phyloP scores from a whole-genome alignment of 37 sponge, comb jelly and placozoan genomes.

The Axinella damicornis region DNA sequence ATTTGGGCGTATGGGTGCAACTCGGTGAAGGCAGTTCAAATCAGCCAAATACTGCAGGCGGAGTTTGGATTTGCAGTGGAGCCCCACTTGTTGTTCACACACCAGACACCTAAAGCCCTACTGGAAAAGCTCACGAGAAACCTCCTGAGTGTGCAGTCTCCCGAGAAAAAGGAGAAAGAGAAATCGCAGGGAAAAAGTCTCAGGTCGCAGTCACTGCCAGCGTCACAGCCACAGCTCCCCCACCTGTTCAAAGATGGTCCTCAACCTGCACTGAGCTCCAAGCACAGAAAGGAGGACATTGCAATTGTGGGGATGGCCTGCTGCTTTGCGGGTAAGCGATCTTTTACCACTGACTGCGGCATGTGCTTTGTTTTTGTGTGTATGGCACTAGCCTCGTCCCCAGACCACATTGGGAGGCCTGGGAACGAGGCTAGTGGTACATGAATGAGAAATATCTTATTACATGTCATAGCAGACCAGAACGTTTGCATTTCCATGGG shows the following conservation, averaged over 20 bases:
- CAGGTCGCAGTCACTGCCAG: neutral
- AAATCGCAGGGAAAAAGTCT: neutral
- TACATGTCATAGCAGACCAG: no score
- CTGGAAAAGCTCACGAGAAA: conserved; percentile 25
- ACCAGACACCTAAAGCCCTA: conserved; percentile 29
- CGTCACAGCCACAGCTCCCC: no score
- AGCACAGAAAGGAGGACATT: conserved; percentile 18
- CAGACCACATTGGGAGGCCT: no score
- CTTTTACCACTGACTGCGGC: no score
- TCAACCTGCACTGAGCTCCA: neutral
- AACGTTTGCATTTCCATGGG: no score
- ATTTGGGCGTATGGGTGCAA: conserved; percentile 53
- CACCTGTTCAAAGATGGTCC: no score
- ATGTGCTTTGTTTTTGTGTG: no score
- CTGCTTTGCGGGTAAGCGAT: conserved; percentile 42
- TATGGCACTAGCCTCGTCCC: no score
- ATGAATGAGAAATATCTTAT: no score
- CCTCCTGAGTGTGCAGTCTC: conserved; percentile 4
- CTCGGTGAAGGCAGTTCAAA: conserved; percentile 44
- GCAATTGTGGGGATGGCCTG: conserved; percentile 77
- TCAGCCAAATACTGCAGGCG: conserved; percentile 24
- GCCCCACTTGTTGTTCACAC: conserved; percentile 21
- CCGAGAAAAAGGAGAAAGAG: neutral
- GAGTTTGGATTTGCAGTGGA: conserved; percentile 33
- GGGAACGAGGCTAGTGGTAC: no score